Evolutionary conservation across 2,888 invertebrate genomes (phyloP).

Genomic region (Meghimatium bilineatum): DNA sequence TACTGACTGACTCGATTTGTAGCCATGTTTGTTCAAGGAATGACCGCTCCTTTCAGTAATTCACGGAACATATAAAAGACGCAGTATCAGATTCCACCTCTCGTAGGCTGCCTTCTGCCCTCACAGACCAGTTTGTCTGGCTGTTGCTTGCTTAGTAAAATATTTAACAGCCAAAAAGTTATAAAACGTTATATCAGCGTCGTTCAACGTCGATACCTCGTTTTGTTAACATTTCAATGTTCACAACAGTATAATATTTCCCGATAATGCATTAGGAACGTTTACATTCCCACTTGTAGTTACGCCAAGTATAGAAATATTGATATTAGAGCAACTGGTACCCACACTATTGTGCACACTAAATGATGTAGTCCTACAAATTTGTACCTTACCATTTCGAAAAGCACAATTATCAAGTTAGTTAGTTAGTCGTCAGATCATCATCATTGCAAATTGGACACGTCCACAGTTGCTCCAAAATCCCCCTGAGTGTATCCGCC

Average conservation of each 20-base stretch:
- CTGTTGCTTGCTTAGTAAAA: slow-evolving; percentile 6
- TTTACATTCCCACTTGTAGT: not conserved
- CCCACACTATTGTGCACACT: not conserved
- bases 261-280: slow-evolving; percentile 11
- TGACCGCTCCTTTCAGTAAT: slow-evolving; percentile 11
- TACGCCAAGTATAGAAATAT: not conserved
- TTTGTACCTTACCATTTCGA: not conserved
- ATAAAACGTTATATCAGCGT: slow-evolving; percentile 9
- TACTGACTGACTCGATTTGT: slow-evolving; percentile 39
- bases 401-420: not conserved
- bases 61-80: slow-evolving; percentile 1
- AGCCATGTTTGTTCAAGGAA: slow-evolving; percentile 21
- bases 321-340: not conserved
- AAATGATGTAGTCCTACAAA: not conserved
- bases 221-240: not conserved
- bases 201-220: slow-evolving; percentile 15
- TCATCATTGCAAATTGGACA: no score
- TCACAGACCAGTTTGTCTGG: not conserved
- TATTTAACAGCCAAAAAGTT: slow-evolving; percentile 27
- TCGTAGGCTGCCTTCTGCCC: not conserved
- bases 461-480: no score
- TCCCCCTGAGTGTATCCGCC: no score
- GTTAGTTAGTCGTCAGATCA: no score
- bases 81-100: not conserved
- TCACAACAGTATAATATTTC: slow-evolving; percentile 24